Percentiles rank a stretch among this genome's conserved stretches.
Evolutionary conservation across 2,888 invertebrate genomes (phyloP).

Genomic region (Idaea dimidiata): DNA sequence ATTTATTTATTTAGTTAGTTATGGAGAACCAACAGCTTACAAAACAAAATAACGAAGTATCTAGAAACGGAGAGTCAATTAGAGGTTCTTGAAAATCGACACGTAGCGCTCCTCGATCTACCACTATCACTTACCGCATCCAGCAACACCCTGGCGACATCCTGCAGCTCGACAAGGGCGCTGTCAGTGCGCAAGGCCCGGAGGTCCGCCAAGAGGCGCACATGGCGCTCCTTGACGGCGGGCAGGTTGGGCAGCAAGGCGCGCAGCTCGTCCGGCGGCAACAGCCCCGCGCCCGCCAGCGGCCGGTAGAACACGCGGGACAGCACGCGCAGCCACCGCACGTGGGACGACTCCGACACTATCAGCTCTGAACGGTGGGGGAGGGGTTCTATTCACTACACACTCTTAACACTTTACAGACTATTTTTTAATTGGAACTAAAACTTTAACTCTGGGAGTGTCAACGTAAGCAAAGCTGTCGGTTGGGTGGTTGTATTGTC

Average conservation of each 20-base stretch:
- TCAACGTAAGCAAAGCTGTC: too few relatives aligned
- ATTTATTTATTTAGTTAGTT: too few relatives aligned
- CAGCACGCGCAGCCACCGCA: conserved; percentile 92
- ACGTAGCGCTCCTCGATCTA: too few relatives aligned
- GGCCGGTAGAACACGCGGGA: conserved; percentile 91
- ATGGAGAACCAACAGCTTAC: too few relatives aligned
- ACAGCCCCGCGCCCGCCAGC: conserved; percentile 82
- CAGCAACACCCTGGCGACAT: conserved; percentile 66
- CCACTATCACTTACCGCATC: conserved; percentile 51
- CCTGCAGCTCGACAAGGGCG: conserved; percentile 55
- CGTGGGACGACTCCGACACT: conserved; percentile 94
- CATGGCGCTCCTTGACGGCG: conserved; percentile 83
- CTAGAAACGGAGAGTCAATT: too few relatives aligned
- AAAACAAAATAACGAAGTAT: too few relatives aligned
- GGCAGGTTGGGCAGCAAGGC: conserved; percentile 93
- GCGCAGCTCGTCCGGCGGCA: conserved; percentile 87
- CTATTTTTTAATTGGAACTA: too few relatives aligned
- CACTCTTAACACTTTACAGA: too few relatives aligned
- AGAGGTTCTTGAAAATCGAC: too few relatives aligned
- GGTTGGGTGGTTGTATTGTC: too few relatives aligned
- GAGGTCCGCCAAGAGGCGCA: conserved; percentile 57
- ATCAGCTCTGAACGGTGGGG: conserved; percentile 84
- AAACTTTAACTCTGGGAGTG: too few relatives aligned
- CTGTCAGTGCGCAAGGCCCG: conserved; percentile 40
- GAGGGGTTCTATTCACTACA: too few relatives aligned